Evolutionary conservation across 2,797 vertebrate genomes (phyloP).

Genomic region (Hydrocynus forskahlii): DNA sequence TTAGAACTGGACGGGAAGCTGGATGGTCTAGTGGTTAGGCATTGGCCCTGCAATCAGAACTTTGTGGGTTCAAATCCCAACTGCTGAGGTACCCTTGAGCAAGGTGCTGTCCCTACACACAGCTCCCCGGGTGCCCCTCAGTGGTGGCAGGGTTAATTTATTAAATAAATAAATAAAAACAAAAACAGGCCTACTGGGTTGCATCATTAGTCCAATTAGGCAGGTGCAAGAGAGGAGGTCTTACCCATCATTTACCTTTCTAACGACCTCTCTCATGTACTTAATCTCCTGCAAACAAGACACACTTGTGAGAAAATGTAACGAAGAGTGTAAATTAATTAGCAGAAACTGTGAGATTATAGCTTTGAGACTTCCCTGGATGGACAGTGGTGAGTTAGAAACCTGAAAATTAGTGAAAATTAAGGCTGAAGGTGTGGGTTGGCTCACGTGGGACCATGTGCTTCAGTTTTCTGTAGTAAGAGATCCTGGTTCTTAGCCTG

Average conservation of each 20-base stretch:
- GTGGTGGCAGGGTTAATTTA: no score
- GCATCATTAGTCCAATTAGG: constrained; percentile 91
- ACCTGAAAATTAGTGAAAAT: constrained; percentile 38
- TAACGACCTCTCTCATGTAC: constrained; percentile 87
- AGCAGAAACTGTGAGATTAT: constrained; percentile 90
- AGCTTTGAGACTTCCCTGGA: constrained; percentile 81
- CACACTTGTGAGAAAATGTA: constrained; percentile 87
- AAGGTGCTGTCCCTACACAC: no score
- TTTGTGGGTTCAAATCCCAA: no score
- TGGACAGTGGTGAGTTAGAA: constrained; percentile 76
- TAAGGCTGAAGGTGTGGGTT: constrained; percentile 13
- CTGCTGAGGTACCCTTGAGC: no score
- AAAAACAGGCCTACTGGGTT: constrained; percentile 80
- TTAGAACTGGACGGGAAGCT: no score
- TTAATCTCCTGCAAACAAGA: constrained; percentile 93
- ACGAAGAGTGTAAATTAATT: constrained; percentile 91
- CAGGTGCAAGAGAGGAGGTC: constrained; percentile 87
- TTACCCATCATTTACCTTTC: constrained; percentile 90
- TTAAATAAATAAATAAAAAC: no score
- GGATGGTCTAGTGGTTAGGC: no score
- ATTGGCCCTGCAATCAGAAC: no score
- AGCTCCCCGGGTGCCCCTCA: no score
- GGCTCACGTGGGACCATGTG: constrained; percentile 3
- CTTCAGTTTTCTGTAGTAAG: not conserved
- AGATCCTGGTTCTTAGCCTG: not conserved